Conservation (phyloP, 2,888 invertebrate genomes). For the Abrostola tripartita region DNA sequence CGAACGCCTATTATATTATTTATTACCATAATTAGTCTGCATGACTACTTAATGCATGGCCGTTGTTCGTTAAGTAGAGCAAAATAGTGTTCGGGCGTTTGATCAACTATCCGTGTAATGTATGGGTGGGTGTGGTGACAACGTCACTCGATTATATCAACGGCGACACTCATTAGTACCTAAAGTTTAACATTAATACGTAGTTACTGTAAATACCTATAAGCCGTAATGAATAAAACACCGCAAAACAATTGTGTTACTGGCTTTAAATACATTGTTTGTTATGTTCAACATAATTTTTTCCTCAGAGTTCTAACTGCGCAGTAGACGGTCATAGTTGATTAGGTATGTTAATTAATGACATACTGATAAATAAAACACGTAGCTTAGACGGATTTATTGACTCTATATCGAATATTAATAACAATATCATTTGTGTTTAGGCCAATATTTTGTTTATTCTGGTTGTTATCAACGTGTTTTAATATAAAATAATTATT, state of each 20-base stretch:
- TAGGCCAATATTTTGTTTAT: conserved; percentile 32
- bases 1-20: conserved; percentile 7
- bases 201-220: conserved; percentile 9
- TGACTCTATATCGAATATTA: conserved; percentile 50
- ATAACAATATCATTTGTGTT: conserved; percentile 39
- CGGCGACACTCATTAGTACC: conserved; percentile 19
- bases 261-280: conserved; percentile 49
- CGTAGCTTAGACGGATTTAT: conserved; percentile 56
- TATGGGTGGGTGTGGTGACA: conserved; percentile 45
- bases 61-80: conserved; percentile 13
- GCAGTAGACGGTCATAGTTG: conserved; percentile 57
- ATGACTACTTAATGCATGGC: not conserved
- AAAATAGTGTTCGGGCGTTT: conserved; percentile 5
- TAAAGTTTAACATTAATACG: conserved; percentile 10
- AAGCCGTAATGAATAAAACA: conserved; percentile 28
- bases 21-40: too few species aligned
- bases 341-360: conserved; percentile 67
- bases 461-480: conserved; percentile 9
- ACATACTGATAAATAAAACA: conserved; percentile 60
- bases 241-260: conserved; percentile 43
- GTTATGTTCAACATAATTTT: conserved; percentile 51
- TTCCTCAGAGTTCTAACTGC: conserved; percentile 63
- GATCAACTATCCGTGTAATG: conserved; percentile 23
- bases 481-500: conserved; percentile 9
- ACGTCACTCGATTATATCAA: conserved; percentile 25